Evolutionary conservation across 2,113 vertebrate genomes (phyloP).

Genomic region (Crypturellus undulatus): DNA sequence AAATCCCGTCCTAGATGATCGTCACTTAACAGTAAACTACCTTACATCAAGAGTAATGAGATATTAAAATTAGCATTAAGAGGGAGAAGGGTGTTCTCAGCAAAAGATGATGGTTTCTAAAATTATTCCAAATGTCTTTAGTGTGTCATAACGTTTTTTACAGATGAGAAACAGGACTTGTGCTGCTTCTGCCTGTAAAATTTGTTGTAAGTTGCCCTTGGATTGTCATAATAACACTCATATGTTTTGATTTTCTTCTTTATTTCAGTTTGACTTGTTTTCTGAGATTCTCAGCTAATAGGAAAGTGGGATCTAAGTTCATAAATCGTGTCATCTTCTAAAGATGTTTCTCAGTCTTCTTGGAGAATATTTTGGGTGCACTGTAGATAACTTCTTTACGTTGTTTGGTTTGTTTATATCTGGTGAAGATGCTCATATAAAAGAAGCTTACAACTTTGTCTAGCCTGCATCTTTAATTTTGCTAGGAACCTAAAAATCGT

Average conservation of each 20-base stretch:
- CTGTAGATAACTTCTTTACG: background rate
- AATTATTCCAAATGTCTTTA: background rate
- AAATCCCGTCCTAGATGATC: background rate
- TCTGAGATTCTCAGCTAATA: background rate
- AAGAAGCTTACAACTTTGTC: background rate
- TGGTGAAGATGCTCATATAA: background rate
- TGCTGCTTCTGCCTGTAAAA: background rate
- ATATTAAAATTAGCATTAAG: background rate
- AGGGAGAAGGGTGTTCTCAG: background rate
- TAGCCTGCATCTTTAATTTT: background rate
- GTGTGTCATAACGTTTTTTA: background rate
- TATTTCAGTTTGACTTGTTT: background rate
- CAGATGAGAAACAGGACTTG: background rate
- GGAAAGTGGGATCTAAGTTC: background rate
- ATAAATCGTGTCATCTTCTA: background rate
- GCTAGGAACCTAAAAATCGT: background rate
- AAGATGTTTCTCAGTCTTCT: background rate
- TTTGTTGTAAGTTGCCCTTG: background rate
- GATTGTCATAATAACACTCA: background rate
- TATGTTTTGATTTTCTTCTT: background rate
- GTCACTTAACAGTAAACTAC: background rate
- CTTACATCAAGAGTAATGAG: background rate
- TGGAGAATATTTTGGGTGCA: background rate
- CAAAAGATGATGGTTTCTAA: rapidly evolving
- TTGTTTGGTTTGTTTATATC: background rate